Evolutionary conservation across 2,797 vertebrate genomes (phyloP).

Genomic region (Brotula barbata): DNA sequence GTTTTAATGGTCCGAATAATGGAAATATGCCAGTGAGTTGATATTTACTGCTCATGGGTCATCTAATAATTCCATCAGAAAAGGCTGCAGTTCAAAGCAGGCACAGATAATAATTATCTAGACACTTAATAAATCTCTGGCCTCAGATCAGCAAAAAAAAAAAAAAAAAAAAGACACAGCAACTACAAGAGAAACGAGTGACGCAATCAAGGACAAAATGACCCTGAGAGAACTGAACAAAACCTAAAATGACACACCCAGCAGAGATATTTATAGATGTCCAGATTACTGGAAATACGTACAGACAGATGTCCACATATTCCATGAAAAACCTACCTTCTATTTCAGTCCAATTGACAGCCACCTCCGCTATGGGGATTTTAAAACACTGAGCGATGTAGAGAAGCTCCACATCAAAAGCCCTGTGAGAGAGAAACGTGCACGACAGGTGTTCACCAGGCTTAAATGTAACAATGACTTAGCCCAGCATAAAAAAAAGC

Average conservation of each 20-base stretch:
- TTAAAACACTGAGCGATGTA: conserved; percentile 92
- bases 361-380: conserved; percentile 94
- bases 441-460: not conserved
- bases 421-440: conserved; percentile 78
- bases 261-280: conserved; percentile 29
- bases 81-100: not conserved
- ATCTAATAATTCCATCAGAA: not conserved
- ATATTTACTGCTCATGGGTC: not conserved
- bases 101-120: not conserved
- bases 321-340: conserved; percentile 81
- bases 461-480: not conserved
- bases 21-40: not conserved
- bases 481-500: too few relatives aligned
- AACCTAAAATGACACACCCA: not conserved
- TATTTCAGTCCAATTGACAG: conserved; percentile 99
- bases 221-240: too few relatives aligned
- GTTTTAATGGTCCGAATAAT: conserved; percentile 3
- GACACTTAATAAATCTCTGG: not conserved
- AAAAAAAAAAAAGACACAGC: not conserved
- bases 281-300: conserved; percentile 2
- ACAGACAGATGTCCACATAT: conserved; percentile 27
- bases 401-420: conserved; percentile 96
- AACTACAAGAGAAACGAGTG: not conserved
- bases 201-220: not conserved
- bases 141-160: not conserved